These are phyloP conservation scores for Gulo gulo DNA, from an alignment of 2,113 vertebrate species.

Conservation along the genomic window DNA sequence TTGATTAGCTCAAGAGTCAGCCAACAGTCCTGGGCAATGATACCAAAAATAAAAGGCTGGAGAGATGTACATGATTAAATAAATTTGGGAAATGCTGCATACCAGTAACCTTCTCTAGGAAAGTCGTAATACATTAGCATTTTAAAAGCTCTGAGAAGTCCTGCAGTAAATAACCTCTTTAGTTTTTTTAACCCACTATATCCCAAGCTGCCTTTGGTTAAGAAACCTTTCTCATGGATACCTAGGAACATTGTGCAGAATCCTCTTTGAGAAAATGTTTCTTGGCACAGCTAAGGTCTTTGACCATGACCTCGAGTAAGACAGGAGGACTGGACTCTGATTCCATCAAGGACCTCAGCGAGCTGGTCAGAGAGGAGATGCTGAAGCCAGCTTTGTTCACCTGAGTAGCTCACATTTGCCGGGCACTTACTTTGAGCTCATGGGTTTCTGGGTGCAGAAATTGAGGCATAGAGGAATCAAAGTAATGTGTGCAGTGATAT, in stretches of 20 bases:
- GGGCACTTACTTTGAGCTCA: not conserved
- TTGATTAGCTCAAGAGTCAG: not conserved
- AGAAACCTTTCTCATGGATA: not conserved
- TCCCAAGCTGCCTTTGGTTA: not conserved
- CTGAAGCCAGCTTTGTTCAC: not conserved
- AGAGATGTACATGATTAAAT: not conserved
- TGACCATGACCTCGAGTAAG: not conserved
- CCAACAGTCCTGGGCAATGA: not conserved
- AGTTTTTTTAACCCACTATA: not conserved
- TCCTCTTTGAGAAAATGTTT: not conserved
- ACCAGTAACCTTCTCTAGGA: not conserved
- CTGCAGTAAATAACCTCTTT: not conserved
- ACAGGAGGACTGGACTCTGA: not conserved
- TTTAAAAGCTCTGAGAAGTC: slow-evolving; percentile 1
- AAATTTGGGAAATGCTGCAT: not conserved
- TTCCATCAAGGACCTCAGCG: not conserved
- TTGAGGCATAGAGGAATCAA: not conserved
- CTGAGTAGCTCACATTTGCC: not conserved
- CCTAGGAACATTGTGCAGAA: not conserved
- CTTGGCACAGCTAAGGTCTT: not conserved
- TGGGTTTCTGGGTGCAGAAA: not conserved
- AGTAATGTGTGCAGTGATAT: fast-evolving
- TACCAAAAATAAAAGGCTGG: not conserved
- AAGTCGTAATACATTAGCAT: not conserved
- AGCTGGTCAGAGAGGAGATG: not conserved